Evolutionary conservation across 2,888 invertebrate genomes (phyloP).

Genomic region (Podotricha telesiphe): DNA sequence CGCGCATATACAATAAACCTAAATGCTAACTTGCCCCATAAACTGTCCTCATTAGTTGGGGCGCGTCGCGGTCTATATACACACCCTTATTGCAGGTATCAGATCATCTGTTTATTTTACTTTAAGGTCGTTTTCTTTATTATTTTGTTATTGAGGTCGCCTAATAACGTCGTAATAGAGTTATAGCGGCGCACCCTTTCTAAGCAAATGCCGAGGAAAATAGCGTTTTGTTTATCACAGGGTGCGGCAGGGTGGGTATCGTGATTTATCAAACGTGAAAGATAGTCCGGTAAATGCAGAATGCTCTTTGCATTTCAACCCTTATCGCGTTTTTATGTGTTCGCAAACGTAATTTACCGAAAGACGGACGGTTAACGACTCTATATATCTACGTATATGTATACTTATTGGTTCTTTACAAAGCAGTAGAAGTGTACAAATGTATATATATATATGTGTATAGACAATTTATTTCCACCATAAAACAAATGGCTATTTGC

Average conservation of each 20-base stretch:
- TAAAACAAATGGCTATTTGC: conserved; percentile 11
- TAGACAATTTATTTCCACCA: conserved; percentile 10
- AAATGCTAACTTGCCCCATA: conserved; percentile 76
- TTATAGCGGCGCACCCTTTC: conserved; percentile 71
- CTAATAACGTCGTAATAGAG: conserved; percentile 55
- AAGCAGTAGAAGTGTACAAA: neutral
- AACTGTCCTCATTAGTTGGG: conserved; percentile 81
- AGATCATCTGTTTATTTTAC: conserved; percentile 78
- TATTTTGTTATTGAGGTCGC: conserved; percentile 56
- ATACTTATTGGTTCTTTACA: neutral
- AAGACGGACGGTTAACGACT: conserved; percentile 33
- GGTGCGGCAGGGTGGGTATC: conserved; percentile 65
- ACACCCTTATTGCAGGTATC: conserved; percentile 76
- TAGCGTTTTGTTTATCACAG: conserved; percentile 65
- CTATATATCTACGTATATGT: conserved; percentile 14
- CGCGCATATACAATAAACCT: conserved; percentile 78
- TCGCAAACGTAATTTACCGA: conserved; percentile 37
- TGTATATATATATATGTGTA: neutral
- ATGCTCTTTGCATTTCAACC: conserved; percentile 39
- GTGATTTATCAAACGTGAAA: conserved; percentile 66
- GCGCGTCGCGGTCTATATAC: conserved; percentile 70
- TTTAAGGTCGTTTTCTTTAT: conserved; percentile 75
- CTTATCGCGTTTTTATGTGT: conserved; percentile 42
- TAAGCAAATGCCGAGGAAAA: conserved; percentile 70
- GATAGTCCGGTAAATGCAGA: conserved; percentile 40